These are phyloP conservation scores for Pseudomyrmex concolor DNA, from an alignment of 1,140 invertebrate species.

Conservation along the genomic window DNA sequence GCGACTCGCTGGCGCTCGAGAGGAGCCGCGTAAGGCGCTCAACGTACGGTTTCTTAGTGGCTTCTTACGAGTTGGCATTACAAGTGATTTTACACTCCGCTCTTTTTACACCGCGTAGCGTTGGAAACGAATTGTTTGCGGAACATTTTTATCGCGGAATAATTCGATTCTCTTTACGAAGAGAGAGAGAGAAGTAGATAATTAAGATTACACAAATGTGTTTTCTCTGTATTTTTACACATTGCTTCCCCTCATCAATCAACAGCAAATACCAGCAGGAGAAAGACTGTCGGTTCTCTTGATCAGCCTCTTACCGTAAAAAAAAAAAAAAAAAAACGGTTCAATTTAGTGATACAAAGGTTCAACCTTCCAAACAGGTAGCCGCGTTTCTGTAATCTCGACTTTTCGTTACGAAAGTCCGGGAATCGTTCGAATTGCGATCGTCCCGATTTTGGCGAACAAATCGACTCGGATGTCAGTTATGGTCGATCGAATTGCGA, in stretches of 20 bases:
- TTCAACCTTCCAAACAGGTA: background rate
- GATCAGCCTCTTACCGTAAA: background rate
- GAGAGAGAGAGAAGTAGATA: too few species aligned
- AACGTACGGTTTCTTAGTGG: conserved; percentile 3
- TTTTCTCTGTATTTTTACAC: too few species aligned
- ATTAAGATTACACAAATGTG: too few species aligned
- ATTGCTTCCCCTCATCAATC: too few species aligned
- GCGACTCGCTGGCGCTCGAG: conserved; percentile 21
- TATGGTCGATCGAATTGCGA: conserved; percentile 23
- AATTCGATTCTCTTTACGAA: too few species aligned
- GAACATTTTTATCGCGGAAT: too few species aligned
- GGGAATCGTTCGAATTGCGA: background rate
- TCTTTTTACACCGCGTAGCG: background rate
- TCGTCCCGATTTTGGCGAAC: conserved; percentile 2
- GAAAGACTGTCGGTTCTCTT: background rate
- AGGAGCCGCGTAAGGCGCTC: background rate
- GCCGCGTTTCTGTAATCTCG: background rate
- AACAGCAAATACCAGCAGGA: too few species aligned
- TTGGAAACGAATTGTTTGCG: too few species aligned
- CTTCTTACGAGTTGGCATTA: conserved; percentile 3
- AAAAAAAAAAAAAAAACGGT: too few species aligned
- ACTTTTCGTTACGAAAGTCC: conserved; percentile 22
- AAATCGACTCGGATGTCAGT: background rate
- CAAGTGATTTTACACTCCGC: background rate
- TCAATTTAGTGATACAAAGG: background rate